phyloP scores from a whole-genome alignment of 30 jellyfish, hydroid and myxozoan species.

The Turritopsis rubra region DNA sequence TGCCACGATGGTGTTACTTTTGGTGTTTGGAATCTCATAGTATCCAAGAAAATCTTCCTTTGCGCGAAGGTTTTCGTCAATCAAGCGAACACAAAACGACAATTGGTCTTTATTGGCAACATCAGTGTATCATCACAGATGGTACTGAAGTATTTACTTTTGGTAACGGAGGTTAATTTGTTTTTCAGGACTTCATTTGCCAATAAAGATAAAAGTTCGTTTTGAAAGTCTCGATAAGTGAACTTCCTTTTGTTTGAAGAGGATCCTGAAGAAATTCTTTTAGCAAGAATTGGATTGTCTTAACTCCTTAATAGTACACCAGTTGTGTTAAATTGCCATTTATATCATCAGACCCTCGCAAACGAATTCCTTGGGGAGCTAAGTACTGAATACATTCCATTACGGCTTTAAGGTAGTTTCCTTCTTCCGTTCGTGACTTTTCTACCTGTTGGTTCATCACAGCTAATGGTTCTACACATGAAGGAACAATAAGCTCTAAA shows the following conservation, averaged over 20 bases:
- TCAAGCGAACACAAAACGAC: conserved; percentile 31
- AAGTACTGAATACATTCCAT: no score
- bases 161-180: no score
- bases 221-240: conserved; percentile 32
- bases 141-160: no score
- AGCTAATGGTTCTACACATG: no score
- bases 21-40: background rate
- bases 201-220: conserved; percentile 32
- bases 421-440: no score
- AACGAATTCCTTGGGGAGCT: no score
- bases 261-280: no score
- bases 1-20: conserved; percentile 2
- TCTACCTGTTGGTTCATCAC: no score
- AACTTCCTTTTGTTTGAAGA: no score
- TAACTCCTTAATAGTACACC: conserved; percentile 7
- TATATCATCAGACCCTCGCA: conserved; percentile 31
- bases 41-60: background rate
- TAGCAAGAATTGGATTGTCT: conserved; percentile 13
- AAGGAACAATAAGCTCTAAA: no score
- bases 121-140: conserved; percentile 25
- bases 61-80: background rate
- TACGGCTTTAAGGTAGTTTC: no score
- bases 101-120: conserved; percentile 36
- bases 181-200: conserved; percentile 33
- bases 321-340: conserved; percentile 23